Conservation (phyloP, 2,888 invertebrate species). For the Disparrhopalites patrizii region DNA sequence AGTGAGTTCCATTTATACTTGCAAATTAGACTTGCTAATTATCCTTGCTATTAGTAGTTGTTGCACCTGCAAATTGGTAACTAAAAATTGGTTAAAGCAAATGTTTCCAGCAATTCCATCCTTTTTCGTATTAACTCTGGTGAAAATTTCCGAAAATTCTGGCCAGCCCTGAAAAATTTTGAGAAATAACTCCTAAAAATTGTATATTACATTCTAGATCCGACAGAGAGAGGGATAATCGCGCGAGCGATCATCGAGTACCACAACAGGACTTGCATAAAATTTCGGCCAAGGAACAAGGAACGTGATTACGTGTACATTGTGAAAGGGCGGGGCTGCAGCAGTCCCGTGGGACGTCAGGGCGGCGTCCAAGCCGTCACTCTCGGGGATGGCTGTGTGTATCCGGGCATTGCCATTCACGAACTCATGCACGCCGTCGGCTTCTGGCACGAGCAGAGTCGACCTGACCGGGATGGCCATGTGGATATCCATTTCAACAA, state of each 20-base stretch:
- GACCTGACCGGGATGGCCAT: conserved; percentile 54
- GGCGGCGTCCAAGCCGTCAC: conserved; percentile 57
- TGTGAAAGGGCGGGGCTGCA: conserved; percentile 52
- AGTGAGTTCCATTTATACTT: conserved; percentile 48
- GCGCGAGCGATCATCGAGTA: conserved; percentile 54
- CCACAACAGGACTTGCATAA: conserved; percentile 51
- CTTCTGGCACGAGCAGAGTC: conserved; percentile 56
- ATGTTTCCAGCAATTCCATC: too few species aligned
- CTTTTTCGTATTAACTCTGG: too few species aligned
- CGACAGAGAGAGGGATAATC: conserved; percentile 51
- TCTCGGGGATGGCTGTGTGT: conserved; percentile 52
- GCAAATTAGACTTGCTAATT: too few species aligned
- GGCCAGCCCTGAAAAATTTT: not conserved
- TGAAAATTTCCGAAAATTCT: too few species aligned
- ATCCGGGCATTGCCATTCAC: conserved; percentile 49
- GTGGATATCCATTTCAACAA: conserved; percentile 51
- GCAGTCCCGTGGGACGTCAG: conserved; percentile 56
- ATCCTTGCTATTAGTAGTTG: too few species aligned
- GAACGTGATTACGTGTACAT: conserved; percentile 50
- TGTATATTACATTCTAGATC: too few species aligned
- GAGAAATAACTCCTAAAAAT: not conserved
- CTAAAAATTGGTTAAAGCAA: too few species aligned
- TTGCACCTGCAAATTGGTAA: too few species aligned
- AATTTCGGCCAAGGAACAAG: conserved; percentile 49
- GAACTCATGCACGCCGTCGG: conserved; percentile 55